phyloP scores from a whole-genome alignment of 2,888 invertebrate species.

The Aricia artaxerxes region DNA sequence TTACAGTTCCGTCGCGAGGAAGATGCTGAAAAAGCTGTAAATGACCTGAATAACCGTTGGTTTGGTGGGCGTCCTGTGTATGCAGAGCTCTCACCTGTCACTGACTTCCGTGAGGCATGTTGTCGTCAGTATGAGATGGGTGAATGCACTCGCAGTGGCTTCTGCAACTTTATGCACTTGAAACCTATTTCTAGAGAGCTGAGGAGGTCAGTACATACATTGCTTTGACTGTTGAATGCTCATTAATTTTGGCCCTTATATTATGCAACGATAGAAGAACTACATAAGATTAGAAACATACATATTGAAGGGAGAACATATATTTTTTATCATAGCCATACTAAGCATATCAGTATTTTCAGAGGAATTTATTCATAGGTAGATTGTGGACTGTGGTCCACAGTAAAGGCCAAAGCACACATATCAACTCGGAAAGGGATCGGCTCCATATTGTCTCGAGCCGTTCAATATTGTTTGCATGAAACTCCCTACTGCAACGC shows the following conservation, averaged over 20 bases:
- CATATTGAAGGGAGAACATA: no score
- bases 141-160: conserved; percentile 98
- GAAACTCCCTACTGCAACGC: no score
- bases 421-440: no score
- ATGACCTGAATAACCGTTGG: conserved; percentile 99
- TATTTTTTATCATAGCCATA: background rate
- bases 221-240: background rate
- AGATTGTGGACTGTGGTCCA: no score
- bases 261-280: no score
- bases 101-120: conserved; percentile 99
- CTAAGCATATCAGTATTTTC: background rate
- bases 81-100: conserved; percentile 98
- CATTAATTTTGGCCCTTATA: no score
- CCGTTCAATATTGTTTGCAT: no score
- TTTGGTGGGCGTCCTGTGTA: conserved; percentile 99
- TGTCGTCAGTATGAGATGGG: conserved; percentile 99
- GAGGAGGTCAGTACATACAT: conserved; percentile 82
- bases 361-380: background rate
- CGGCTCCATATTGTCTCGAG: no score
- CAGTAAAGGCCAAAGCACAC: no score
- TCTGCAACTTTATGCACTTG: conserved; percentile 99
- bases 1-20: conserved; percentile 95
- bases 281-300: no score
- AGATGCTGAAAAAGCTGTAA: conserved; percentile 98
- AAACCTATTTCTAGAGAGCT: conserved; percentile 98